A percentile compares a stretch with the other conserved stretches of the same genome.
Conservation (phyloP, 2,797 vertebrate species). For the Sylvia borin region DNA sequence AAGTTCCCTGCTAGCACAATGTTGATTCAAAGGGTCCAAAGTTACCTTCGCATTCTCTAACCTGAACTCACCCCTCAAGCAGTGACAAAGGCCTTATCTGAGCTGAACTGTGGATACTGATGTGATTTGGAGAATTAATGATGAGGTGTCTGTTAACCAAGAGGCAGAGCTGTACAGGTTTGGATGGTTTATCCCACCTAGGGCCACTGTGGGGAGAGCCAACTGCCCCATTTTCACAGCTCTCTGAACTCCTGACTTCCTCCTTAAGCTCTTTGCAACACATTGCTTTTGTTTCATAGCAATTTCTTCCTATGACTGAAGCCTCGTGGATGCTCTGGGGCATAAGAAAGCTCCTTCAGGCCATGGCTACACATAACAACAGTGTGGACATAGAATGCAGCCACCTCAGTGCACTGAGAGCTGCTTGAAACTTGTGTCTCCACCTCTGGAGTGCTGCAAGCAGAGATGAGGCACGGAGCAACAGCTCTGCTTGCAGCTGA, state of each 20-base stretch:
- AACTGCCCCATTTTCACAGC: background rate
- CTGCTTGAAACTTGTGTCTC: background rate
- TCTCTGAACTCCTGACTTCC: background rate
- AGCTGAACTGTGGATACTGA: background rate
- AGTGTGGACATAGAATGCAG: background rate
- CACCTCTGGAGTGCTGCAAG: background rate
- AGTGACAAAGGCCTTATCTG: background rate
- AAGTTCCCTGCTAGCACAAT: background rate
- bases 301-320: background rate
- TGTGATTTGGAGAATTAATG: background rate
- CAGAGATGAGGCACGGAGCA: rapidly evolving
- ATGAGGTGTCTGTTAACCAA: background rate
- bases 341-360: background rate
- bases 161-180: background rate
- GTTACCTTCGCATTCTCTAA: background rate
- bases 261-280: background rate
- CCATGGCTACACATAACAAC: background rate
- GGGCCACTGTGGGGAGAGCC: background rate
- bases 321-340: background rate
- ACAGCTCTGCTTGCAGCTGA: background rate
- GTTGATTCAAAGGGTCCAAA: background rate
- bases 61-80: background rate
- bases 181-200: background rate
- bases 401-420: background rate
- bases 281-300: background rate